Base-by-base conservation (phyloP, 2,888 invertebrate species). In the Cosmia pyralina region DNA sequence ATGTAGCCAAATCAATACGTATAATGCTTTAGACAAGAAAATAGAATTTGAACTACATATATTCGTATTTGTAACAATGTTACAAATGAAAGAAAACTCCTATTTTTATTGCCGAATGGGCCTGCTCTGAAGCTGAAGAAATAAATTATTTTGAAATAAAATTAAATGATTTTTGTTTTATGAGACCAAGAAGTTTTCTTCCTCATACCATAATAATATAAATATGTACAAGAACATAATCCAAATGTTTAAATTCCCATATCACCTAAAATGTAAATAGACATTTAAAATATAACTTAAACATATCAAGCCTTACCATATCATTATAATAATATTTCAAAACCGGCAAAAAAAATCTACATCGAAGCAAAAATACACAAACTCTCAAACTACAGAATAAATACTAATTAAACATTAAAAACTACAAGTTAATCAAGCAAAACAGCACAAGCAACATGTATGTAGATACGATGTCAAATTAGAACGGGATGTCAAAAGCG, bases 391-490 rank as follows among this genome's bases (percentile, higher is more conserved):
- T 85, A 85, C 82, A 66, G 13, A 44, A 75, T 77, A 82, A 69
- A 74, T 58, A 84, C 67, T 65, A 77, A 69, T 55, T 62, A 70
- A n/a, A 79, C 62, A 81, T 83, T 50, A 68, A 68, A 75, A 60
- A 73, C 81, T 78, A 87, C 77, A 74, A 82, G 79, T 76, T 84
- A 84, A 75, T 71, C 69, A 88, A 90, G 89, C 88, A 76, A 72
- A 74, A 88, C 85, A 83, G 91, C 90, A 88, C 88, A 91, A 91
- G 90, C 90, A 69, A 86, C 76, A 77, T 79, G 72, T 72, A 80
- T 55, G 69, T 78, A 68, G 53, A 72, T 63, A 70, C 22, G 50
- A 55, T 79, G 74, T 74, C 46, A 57, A 68, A 58, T 75, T 66
- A 69, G 65, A 63, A 53, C 7, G 48, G 28, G 4, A 77, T 57